phyloP scores from a whole-genome alignment of 2,888 invertebrate species.

The Periphyllus acericola region DNA sequence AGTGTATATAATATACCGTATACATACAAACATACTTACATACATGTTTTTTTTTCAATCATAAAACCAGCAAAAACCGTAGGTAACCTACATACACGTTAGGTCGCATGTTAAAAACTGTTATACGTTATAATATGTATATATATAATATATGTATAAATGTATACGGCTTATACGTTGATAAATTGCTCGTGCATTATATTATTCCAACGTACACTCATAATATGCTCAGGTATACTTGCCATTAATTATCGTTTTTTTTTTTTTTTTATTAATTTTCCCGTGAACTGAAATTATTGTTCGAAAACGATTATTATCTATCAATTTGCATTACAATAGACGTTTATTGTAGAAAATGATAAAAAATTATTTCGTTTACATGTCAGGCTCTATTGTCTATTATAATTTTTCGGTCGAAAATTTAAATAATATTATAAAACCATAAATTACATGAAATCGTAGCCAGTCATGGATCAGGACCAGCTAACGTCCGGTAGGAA shows the following conservation, averaged over 20 bases:
- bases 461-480: too few relatives aligned
- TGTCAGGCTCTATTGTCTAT: too few relatives aligned
- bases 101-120: conserved; percentile 42
- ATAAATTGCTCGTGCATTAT: conserved; percentile 33
- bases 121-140: conserved; percentile 23
- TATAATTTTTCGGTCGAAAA: too few relatives aligned
- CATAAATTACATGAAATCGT: too few relatives aligned
- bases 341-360: too few relatives aligned
- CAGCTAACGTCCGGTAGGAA: too few relatives aligned
- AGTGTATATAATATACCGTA: background rate
- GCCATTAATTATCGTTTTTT: conserved; percentile 20
- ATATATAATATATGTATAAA: background rate
- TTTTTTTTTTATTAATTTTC: background rate
- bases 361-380: background rate
- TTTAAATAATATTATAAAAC: too few relatives aligned
- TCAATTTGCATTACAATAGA: too few relatives aligned
- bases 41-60: conserved; percentile 24
- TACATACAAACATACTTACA: background rate
- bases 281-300: background rate
- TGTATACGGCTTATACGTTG: conserved; percentile 18
- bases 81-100: conserved; percentile 49
- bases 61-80: conserved; percentile 40
- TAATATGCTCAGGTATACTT: background rate
- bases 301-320: background rate
- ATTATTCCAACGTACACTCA: background rate